phyloP scores from a whole-genome alignment of 2,797 vertebrate species.

The Spizella passerina region DNA sequence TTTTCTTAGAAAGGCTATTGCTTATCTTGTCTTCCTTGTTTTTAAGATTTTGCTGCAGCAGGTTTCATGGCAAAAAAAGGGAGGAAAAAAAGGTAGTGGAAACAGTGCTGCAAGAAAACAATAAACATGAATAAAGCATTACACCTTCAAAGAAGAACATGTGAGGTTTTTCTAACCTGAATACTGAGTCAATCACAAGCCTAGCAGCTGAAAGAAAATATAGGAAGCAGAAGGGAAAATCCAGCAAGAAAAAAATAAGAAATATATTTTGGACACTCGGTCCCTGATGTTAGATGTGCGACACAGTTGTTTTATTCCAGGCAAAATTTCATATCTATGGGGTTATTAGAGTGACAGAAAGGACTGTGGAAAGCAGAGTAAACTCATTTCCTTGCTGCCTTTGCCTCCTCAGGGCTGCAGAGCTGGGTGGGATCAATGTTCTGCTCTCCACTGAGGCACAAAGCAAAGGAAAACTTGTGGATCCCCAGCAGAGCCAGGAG shows the following conservation, averaged over 20 bases:
- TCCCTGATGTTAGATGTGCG: background rate
- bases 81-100: background rate
- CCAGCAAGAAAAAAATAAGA: background rate
- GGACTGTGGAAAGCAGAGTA: background rate
- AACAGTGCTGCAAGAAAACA: constrained; percentile 31
- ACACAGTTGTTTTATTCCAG: background rate
- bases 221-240: background rate
- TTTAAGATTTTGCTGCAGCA: constrained; percentile 4
- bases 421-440: background rate
- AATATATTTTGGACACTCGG: background rate
- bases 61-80: background rate
- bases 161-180: constrained; percentile 54
- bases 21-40: constrained; percentile 6
- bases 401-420: background rate
- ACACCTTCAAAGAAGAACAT: constrained; percentile 43
- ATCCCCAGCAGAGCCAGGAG: background rate
- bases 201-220: constrained; percentile 20
- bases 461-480: background rate
- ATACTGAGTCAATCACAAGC: constrained; percentile 27
- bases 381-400: background rate
- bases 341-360: background rate
- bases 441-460: background rate
- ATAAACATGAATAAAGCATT: constrained; percentile 68
- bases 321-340: background rate
- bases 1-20: background rate